Evolutionary conservation across 1,140 invertebrate species (phyloP), one percentile per base, ranked within the genome.

Genomic region (Drosophila takahashii): DNA sequence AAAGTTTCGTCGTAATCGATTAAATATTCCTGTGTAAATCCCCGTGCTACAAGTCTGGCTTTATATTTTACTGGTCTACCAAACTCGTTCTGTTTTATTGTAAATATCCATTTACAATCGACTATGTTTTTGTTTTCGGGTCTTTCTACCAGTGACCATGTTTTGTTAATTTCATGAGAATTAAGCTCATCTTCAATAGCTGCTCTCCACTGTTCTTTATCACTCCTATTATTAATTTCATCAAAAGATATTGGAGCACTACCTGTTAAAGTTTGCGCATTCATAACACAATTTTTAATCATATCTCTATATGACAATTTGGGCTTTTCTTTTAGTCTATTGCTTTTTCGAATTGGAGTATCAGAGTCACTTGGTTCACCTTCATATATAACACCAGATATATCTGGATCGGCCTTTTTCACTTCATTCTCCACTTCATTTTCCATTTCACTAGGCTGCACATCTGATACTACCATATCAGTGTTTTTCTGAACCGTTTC

Each of bases 171-270:
- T 29, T 15, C 1, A 26, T 29, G 13, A 29, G 26, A 41, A 41
- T 41, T 16, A 41, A 41, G 39, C 15, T 41, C n/a, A 47, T 47
- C 18, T 47, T 22, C 44, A 47, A 47, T 47, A 47, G 18, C 22
- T 26, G 11, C 18, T 47, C 11, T 47, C 18, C 18, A 16, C 15
- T 41, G 39, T 41, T 41, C n/a, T 41, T 41, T 16, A 41, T 41
- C 39, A 41, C 39, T 41, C 15, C 39, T 41, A 41, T 41, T 22
- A 22, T 22, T 22, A 22, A 3, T 22, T 41, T 15, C 36, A 39
- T 39, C 36, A n/a, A 39, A 39, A n/a, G n/a, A 39, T 13, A 39
- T 39, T 41, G 37, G 37, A 39, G 37, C 37, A 39, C 37, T 39
- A 39, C 37, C 37, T n/a, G 13, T 39, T 39, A 39, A 39, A 39